These are phyloP conservation scores for Lithophane socia DNA, from an alignment of 2,888 invertebrate genomes.

Conservation along the genomic window DNA sequence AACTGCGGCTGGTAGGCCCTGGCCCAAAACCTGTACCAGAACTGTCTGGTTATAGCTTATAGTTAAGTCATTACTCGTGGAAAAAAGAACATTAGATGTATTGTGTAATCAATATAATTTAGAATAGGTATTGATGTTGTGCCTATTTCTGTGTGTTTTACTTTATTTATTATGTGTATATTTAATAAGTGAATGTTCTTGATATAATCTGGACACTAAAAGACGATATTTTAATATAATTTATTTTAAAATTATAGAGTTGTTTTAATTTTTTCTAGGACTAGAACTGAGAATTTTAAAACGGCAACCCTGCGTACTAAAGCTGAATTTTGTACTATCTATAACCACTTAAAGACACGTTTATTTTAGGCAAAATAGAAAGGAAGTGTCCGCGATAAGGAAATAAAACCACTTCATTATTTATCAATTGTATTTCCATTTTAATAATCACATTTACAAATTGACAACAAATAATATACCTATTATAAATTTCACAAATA, in stretches of 20 bases:
- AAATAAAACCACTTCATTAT: conserved; percentile 42
- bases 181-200: conserved; percentile 16
- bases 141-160: conserved; percentile 9
- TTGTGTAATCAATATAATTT: not conserved
- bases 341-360: not conserved
- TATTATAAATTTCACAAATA: conserved; percentile 64
- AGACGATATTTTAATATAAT: conserved; percentile 52
- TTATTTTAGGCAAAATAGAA: not conserved
- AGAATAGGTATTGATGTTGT: not conserved
- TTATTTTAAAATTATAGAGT: conserved; percentile 1
- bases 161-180: conserved; percentile 30
- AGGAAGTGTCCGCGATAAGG: not conserved
- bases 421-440: conserved; percentile 71
- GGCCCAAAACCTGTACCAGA: too few relatives aligned
- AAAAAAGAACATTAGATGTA: not conserved
- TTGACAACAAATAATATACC: conserved; percentile 78
- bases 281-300: not conserved
- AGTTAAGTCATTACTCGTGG: not conserved
- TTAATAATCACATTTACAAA: conserved; percentile 80
- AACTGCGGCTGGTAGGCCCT: not conserved
- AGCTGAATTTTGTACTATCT: not conserved
- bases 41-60: conserved; percentile 1
- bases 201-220: conserved; percentile 11
- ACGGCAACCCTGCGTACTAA: too few relatives aligned
- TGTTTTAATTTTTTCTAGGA: conserved; percentile 17